Base-by-base conservation (phyloP, 2,797 vertebrate species). In the Pangasius djambal region DNA sequence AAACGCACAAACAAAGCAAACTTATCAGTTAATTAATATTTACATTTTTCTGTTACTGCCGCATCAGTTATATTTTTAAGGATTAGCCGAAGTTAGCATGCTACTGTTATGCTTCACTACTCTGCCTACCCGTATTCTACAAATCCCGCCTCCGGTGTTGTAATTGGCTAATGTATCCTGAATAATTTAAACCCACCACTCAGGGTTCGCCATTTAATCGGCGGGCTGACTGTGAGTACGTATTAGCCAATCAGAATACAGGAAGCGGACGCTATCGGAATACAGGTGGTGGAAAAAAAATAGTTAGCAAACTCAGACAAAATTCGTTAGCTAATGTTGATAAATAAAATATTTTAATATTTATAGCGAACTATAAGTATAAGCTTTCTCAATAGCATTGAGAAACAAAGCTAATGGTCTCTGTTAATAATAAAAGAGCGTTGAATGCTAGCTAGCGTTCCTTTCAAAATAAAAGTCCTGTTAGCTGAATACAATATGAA, bases 381-480 rank as follows among this genome's bases (percentile, higher is more conserved):
- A 59, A 37, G 0, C 2, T 15, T 61, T 40, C 10, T 28, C 10
- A 63, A 1, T 63, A 81, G 31, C 18, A 22, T 2, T 59, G 3
- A 37, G 9, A 34, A 57, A 12, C 13, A 37, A 81, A 81, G 8
- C 18, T 22, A 31, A 48, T 13, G 16, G 16, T 18, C n/a, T 65
- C 9, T 72, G 31, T 70, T 44, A 44, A 6, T 44, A 44, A 44
- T 34, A 37, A 70, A 70, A 15, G 15, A 70, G 69, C 69, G 15
- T 3, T 72, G 70, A 74, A 9, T 55, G 16, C 28, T 10, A 31
- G n/a, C 15, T 8, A 52, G 16, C 13, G n/a, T 18, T 34, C 15
- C 18, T 74, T 78, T 63, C 22, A 87, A 87, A 67, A 79, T 79
- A 87, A 67, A 55, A 55, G 86, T 67, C 31, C 55, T 22, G 4